A percentile compares a stretch with the other conserved stretches of the same genome.
Evolutionary conservation across 2,113 vertebrate genomes (phyloP).

Genomic region (Halichoeres trimaculatus): DNA sequence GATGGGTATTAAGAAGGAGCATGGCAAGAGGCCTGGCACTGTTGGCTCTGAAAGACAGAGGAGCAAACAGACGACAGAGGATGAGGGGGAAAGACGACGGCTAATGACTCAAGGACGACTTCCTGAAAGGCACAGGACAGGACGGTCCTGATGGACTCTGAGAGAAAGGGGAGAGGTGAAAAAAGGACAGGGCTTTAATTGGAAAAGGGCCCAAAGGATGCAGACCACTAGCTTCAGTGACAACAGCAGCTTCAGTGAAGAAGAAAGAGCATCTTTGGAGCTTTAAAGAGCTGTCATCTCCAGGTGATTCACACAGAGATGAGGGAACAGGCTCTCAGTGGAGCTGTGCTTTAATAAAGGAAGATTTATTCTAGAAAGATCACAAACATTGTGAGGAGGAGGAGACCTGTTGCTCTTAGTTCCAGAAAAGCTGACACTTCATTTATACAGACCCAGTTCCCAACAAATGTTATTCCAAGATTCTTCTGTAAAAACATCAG

Average conservation of each 20-base stretch:
- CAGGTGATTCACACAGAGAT: conserved; percentile 38
- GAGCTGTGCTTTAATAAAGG: conserved; percentile 1
- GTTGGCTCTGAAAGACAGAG: conserved; percentile 16
- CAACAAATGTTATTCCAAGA: too few relatives aligned
- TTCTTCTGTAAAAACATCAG: too few relatives aligned
- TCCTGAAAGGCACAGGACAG: not conserved
- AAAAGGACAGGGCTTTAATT: not conserved
- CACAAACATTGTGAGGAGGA: not conserved
- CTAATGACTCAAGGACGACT: too few relatives aligned
- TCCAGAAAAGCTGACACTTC: too few relatives aligned
- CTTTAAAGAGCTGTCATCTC: conserved; percentile 18
- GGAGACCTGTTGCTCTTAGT: too few relatives aligned
- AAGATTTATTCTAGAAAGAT: not conserved
- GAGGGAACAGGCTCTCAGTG: conserved; percentile 16
- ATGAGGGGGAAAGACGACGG: too few relatives aligned
- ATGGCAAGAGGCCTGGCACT: conserved; percentile 53
- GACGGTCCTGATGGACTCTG: not conserved
- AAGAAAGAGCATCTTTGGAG: not conserved
- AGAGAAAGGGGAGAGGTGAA: not conserved
- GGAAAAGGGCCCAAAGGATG: not conserved
- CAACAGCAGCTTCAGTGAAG: not conserved
- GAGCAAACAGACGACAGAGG: not conserved
- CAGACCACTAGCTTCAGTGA: not conserved
- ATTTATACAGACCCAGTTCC: too few relatives aligned
- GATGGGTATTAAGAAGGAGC: conserved; percentile 66